Evolutionary conservation across 1,140 invertebrate species (phyloP), one percentile per base, ranked within the genome.

Genomic region (Pogonus chalceus): DNA sequence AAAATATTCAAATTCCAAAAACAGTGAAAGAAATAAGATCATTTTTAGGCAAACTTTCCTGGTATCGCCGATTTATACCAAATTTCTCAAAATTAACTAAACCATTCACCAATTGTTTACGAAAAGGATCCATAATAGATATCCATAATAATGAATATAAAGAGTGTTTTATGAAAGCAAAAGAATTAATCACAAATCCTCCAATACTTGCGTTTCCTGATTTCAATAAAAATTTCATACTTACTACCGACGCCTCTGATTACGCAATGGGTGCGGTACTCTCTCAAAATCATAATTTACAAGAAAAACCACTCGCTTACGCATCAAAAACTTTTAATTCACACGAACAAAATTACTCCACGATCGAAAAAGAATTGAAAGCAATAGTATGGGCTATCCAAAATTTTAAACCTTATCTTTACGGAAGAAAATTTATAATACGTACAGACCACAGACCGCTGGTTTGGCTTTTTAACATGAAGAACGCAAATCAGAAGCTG

Each of bases 331-430:
- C 64, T 0, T 51, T 69, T 21, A 64, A 58, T 26, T 56, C 58
- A 43, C 56, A 54, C 4, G 62, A 65, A 58, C 51, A 3, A 35
- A 62, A 60, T 56, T 65, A 66, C 53, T 51, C 52, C 3, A 61
- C 60, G 4, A 64, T 58, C 2, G 63, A 68, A 55, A 61, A 63
- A 47, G 64, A 69, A 60, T 51, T 64, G 3, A 37, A 67, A 23
- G 64, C 60, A 10, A 63, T 67, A 18, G 60, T 76, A 14, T 69
- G 64, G 62, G 68, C 68, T 3, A 63, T 73, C 7, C 63, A 69
- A 51, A 57, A 71, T 52, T 74, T 72, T 47, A 35, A 62, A 23
- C 62, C 62, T n/a, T 68, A 68, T 54, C 23, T 68, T 9, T 63
- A 60, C 35, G 66, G 65, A 21, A 56, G 37, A 51, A 59, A 62